Base-by-base conservation (phyloP, 2,797 vertebrate species). In the Liasis olivaceus region DNA sequence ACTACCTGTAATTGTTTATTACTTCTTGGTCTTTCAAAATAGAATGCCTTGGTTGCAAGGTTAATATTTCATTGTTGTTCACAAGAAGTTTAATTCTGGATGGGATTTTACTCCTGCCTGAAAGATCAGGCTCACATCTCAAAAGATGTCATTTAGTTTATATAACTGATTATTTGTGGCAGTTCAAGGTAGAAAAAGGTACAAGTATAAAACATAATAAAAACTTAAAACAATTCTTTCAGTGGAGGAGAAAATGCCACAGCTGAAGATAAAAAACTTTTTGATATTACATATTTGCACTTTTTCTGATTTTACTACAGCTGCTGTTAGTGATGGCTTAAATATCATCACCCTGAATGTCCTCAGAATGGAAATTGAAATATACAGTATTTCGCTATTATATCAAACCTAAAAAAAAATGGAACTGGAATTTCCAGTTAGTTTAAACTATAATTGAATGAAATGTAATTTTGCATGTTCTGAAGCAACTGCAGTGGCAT, bases 1-100 rank as follows among this genome's bases (percentile, higher is more conserved):
- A 42, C 42, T 42, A 42, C 42, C 42, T 42, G 42, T 42, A 12
- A 47, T 13, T 26, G 85, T 94, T 28, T 59, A 89, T 6, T 90
- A 59, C 60, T 88, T 59, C 62, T 94, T 87, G 58, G 90, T 28
- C 42, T 22, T 31, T 58, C 92, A 77, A 60, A 77, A 64, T 42
- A 92, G 1, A 0, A 93, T 31, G 91, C 31, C 60, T 69, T 85
- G 93, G 24, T 58, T 90, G 54, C 17, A 90, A 51, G 0, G 0
- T 77, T 31, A 91, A 95, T 62, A 84, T 92, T 93, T 31, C 31
- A 62, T 26, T 42, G 90, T n/a, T 92, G 58, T 14, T 15, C 9
- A 51, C 42, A n/a, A 69, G 14, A 54, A 66, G 81, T 42, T 64
- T 6, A 11, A 56, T 60, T 60, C 59, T 60, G 59, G 59, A 60